These are phyloP conservation scores for Plagodis dolabraria DNA, from an alignment of 2,888 invertebrate species.

Conservation along the genomic window DNA sequence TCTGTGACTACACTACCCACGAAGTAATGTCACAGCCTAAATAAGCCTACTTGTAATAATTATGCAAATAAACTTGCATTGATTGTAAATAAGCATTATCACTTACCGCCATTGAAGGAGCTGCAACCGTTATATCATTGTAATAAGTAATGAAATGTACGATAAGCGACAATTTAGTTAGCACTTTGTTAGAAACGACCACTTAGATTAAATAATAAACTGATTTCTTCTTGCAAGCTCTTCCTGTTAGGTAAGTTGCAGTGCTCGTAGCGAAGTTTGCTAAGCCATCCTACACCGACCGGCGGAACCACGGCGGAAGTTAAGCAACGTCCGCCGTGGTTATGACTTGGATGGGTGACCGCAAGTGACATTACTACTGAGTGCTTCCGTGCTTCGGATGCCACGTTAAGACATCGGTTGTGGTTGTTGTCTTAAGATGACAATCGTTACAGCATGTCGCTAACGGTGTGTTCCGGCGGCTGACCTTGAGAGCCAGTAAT, in stretches of 20 bases:
- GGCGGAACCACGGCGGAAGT: too few species aligned
- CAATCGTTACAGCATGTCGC: too few species aligned
- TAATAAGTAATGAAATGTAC: constrained; percentile 64
- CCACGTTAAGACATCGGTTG: too few species aligned
- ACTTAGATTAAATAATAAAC: constrained; percentile 22
- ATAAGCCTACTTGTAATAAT: background rate
- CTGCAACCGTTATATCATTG: constrained; percentile 49
- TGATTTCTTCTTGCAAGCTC: constrained; percentile 6
- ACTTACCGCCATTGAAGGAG: constrained; percentile 47
- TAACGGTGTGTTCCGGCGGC: too few species aligned
- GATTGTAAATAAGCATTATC: constrained; percentile 26
- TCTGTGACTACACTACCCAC: background rate
- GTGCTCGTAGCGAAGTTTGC: too few species aligned
- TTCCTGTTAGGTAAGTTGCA: background rate
- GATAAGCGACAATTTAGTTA: constrained; percentile 54
- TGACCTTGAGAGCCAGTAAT: too few species aligned
- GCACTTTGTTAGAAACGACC: constrained; percentile 32
- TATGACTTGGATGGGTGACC: too few species aligned
- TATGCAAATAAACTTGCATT: constrained; percentile 11
- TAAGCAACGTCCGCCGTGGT: too few species aligned
- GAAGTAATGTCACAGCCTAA: background rate
- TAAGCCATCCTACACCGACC: too few species aligned
- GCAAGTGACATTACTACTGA: too few species aligned
- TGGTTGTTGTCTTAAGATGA: too few species aligned
- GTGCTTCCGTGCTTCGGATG: too few species aligned